Evolutionary conservation across 1,140 invertebrate species (phyloP), one percentile per base, ranked within the genome.

Genomic region (Venturia canescens): DNA sequence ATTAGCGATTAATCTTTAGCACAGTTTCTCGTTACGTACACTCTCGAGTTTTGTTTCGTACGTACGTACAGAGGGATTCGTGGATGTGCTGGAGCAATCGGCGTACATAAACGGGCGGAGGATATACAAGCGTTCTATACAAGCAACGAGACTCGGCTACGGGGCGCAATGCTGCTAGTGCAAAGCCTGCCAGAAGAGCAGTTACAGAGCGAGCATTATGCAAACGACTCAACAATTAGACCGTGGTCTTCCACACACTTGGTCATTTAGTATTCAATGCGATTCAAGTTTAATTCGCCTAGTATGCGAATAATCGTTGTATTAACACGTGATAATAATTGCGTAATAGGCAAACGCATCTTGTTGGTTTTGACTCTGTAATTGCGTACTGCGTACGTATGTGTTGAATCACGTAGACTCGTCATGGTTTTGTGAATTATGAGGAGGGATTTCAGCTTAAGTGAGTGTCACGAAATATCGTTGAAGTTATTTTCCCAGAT

Each of bases 171-270:
- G n/a, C 16, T 60, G 15, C 38, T 34, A 76, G 63, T n/a, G 9
- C 78, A 23, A 83, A 72, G 83, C 57, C 57, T 66, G 76, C 70
- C 78, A 82, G 80, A 71, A 83, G 78, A 84, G 80, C 63, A 79
- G 83, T 86, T 83, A 81, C 78, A 86, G 86, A 87, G 78, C 85
- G 78, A 84, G 85, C 84, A 90, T 90, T 90, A 90, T 89, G 89
- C 89, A 90, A 91, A 91, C 86, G 86, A 88, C 83, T 83, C 85
- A 87, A 89, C 89, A 91, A 91, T 91, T 90, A 90, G 86, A 90
- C 77, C 84, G 84, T 82, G 85, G 84, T 87, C 84, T 86, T 86
- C 82, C 86, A 82, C 84, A 29, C 27, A 31, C 57, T 69, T 83
- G 83, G 82, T 88, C 88, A 88, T 86, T 88, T 86, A 83, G 85